Evolutionary conservation across 2,797 vertebrate genomes (phyloP).

Genomic region (Alauda arvensis): DNA sequence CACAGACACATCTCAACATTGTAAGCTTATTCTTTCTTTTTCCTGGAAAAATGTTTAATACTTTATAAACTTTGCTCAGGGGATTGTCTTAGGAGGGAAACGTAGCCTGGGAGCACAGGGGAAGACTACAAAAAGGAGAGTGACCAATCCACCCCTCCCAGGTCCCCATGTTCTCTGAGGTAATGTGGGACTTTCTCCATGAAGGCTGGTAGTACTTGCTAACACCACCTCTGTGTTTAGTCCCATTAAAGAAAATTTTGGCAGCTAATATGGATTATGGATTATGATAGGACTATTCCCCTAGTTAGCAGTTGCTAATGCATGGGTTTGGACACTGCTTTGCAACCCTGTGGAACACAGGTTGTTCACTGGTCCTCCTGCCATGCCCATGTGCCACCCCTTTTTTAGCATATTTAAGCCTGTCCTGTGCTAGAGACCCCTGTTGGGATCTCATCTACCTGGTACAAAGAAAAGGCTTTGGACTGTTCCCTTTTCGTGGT

Average conservation of each 20-base stretch:
- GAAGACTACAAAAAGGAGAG: background rate
- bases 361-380: background rate
- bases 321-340: background rate
- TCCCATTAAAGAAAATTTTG: background rate
- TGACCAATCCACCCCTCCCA: background rate
- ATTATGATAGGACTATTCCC: too few species aligned
- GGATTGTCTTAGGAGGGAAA: background rate
- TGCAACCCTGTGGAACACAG: background rate
- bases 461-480: background rate
- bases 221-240: background rate
- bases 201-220: background rate
- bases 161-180: background rate
- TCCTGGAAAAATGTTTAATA: background rate
- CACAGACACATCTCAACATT: background rate
- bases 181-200: background rate
- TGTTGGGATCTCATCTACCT: background rate
- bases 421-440: background rate
- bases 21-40: background rate
- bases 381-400: background rate
- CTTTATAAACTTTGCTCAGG: background rate
- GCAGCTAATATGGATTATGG: background rate
- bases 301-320: background rate
- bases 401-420: background rate
- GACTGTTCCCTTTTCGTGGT: background rate
- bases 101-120: background rate